phyloP scores from a whole-genome alignment of 2,888 invertebrate species.

The Encarsia formosa region DNA sequence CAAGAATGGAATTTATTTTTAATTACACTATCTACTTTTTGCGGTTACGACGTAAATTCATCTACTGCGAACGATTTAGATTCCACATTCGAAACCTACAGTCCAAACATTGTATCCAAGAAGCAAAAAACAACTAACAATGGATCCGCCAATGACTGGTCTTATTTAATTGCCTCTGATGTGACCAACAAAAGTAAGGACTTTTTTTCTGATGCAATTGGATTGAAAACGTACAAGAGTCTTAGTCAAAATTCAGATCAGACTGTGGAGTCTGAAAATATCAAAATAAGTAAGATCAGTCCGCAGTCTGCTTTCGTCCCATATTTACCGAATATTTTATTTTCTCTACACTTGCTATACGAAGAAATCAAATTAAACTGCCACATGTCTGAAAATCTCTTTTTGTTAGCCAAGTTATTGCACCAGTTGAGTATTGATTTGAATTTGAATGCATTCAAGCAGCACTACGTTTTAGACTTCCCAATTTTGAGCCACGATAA shows the following conservation, averaged over 20 bases:
- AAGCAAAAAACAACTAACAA: conserved; percentile 75
- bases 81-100: conserved; percentile 51
- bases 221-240: conserved; percentile 2
- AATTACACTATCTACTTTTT: conserved; percentile 56
- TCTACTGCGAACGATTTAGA: conserved; percentile 50
- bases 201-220: conserved; percentile 44
- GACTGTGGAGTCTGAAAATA: conserved; percentile 10
- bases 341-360: conserved; percentile 80
- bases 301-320: conserved; percentile 67
- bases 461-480: conserved; percentile 84
- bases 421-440: conserved; percentile 76
- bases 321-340: conserved; percentile 70
- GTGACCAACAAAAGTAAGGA: conserved; percentile 56
- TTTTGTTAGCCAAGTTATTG: conserved; percentile 66
- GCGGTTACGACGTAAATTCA: conserved; percentile 70
- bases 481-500: conserved; percentile 58
- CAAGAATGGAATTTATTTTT: conserved; percentile 81
- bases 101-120: conserved; percentile 62
- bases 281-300: conserved; percentile 54
- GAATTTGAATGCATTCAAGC: conserved; percentile 64
- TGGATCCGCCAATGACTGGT: conserved; percentile 81
- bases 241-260: background rate
- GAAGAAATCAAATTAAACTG: conserved; percentile 85
- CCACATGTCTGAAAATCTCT: conserved; percentile 64
- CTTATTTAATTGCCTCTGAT: conserved; percentile 60